These are phyloP conservation scores for Psilopsiagon aurifrons DNA, from an alignment of 2,113 vertebrate genomes.

Conservation along the genomic window DNA sequence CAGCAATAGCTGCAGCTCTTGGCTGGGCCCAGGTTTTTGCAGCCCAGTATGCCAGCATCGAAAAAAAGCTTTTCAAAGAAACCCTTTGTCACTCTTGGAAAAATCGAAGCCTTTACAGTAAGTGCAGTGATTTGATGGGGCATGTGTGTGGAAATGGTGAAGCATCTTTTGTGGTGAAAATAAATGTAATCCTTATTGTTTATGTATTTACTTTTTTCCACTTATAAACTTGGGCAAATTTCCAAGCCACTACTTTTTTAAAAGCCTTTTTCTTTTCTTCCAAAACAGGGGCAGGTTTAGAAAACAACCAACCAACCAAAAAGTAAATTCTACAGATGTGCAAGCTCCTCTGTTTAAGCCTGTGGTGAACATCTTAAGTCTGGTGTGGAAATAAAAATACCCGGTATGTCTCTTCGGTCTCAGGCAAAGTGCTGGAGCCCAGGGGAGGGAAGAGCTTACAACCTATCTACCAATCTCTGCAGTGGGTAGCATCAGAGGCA, in stretches of 20 bases:
- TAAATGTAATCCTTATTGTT: neutral
- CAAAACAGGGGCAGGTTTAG: neutral
- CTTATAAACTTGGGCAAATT: neutral
- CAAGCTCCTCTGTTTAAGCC: neutral
- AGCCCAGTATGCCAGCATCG: accelerated
- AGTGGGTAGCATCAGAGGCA: neutral
- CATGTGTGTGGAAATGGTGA: neutral
- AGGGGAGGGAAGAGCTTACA: neutral
- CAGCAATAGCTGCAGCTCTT: neutral
- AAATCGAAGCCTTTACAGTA: neutral
- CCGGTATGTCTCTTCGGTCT: accelerated
- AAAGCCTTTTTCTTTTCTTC: neutral
- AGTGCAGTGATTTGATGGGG: neutral
- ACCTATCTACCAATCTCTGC: neutral
- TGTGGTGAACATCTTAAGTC: neutral
- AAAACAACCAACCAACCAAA: neutral
- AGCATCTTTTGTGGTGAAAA: neutral
- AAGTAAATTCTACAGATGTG: neutral
- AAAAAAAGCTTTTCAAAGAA: neutral
- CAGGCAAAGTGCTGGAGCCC: neutral
- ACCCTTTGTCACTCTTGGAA: neutral
- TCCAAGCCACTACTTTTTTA: neutral
- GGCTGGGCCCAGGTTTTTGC: neutral
- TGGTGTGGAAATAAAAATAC: neutral
- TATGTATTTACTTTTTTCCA: neutral